A percentile compares a stretch with the other conserved stretches of the same genome.
phyloP scores from a whole-genome alignment of 2,888 invertebrate species.

The Halictus ligatus region DNA sequence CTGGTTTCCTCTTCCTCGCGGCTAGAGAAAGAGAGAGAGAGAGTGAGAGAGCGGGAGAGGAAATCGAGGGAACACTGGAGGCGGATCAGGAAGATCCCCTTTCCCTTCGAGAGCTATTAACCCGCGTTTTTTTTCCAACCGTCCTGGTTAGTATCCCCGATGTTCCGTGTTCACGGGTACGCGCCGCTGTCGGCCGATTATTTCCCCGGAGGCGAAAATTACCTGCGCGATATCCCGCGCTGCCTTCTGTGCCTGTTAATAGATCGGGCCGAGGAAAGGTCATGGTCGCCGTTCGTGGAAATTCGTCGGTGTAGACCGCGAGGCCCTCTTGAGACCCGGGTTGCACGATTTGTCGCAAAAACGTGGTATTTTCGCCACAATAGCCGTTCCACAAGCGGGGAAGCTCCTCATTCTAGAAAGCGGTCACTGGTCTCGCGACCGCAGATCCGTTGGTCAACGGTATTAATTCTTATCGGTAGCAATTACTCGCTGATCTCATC shows the following conservation, averaged over 20 bases:
- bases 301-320: slow-evolving; percentile 48
- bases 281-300: slow-evolving; percentile 60
- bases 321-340: background rate
- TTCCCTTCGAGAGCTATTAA: slow-evolving; percentile 19
- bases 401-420: background rate
- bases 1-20: too few relatives aligned
- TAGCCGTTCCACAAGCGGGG: background rate
- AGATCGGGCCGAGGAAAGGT: slow-evolving; percentile 56
- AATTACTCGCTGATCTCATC: background rate
- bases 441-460: background rate
- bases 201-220: slow-evolving; percentile 51
- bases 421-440: background rate
- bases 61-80: background rate
- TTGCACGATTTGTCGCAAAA: background rate
- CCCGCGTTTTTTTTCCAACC: slow-evolving; percentile 23
- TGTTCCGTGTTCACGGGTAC: slow-evolving; percentile 29
- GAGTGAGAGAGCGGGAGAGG: background rate
- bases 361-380: background rate
- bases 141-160: slow-evolving; percentile 14
- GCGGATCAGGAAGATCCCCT: background rate
- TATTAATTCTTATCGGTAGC: background rate
- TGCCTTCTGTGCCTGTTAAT: slow-evolving; percentile 32
- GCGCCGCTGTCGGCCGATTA: slow-evolving; percentile 48
- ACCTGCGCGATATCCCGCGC: slow-evolving; percentile 41
- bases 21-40: background rate